Percentiles rank a stretch among this genome's conserved stretches.
These are phyloP conservation scores for Frankliniella intonsa DNA, from an alignment of 2,888 invertebrate species.

Conservation along the genomic window DNA sequence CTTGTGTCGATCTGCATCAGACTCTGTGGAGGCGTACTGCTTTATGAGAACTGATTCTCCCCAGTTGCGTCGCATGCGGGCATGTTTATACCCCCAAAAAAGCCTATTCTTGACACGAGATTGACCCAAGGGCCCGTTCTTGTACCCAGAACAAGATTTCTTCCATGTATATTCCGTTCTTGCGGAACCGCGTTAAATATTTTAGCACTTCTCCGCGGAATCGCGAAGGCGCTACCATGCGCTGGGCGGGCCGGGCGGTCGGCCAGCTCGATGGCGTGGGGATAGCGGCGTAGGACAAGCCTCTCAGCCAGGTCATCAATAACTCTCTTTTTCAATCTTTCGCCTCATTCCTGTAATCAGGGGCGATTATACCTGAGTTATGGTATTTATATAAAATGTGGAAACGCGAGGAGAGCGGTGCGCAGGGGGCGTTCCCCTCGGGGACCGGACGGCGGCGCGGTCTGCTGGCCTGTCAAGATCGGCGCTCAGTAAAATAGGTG, in stretches of 20 bases:
- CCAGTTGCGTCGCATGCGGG: too few relatives aligned
- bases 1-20: too few relatives aligned
- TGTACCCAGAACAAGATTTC: too few relatives aligned
- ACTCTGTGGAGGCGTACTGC: too few relatives aligned
- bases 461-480: background rate
- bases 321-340: constrained; percentile 8
- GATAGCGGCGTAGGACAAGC: background rate
- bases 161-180: too few relatives aligned
- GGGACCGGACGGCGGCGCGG: background rate
- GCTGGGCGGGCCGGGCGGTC: too few relatives aligned
- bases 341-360: constrained; percentile 22
- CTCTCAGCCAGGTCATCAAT: background rate
- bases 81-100: too few relatives aligned
- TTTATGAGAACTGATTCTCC: too few relatives aligned
- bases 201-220: background rate
- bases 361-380: constrained; percentile 8
- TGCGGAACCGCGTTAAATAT: background rate
- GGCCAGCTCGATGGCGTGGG: background rate
- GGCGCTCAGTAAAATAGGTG: background rate
- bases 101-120: too few relatives aligned
- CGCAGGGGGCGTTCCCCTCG: background rate
- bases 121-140: too few relatives aligned
- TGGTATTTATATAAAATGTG: constrained; percentile 21
- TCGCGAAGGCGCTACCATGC: too few relatives aligned
- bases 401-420: background rate